Base-by-base conservation (phyloP, 2,888 invertebrate species). In the Apodemia duryi region DNA sequence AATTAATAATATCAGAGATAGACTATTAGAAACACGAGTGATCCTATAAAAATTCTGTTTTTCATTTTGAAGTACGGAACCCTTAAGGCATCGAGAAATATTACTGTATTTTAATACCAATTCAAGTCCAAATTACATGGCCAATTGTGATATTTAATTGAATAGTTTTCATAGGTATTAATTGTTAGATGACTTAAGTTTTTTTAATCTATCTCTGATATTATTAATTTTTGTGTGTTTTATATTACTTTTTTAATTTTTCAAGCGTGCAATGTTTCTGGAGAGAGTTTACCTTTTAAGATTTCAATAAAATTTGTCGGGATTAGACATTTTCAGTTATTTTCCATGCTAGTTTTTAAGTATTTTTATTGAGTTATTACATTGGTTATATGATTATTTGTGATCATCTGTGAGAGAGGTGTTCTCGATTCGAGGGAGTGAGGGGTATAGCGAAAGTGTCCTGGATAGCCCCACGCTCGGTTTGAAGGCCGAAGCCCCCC, bases 351-450 rank as follows among this genome's bases (percentile, higher is more conserved):
- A 85, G 84, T 85, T 84, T 21, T 76, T 83, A 81, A 80, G 78
- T 77, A 76, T 81, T 88, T 87, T 81, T 84, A 81, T 90, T 89
- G 75, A 84, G 83, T 90, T 88, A 76, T 86, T 85, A 77, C 82
- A 82, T 91, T 88, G 81, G 32, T 87, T 88, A 82, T 85, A 80
- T 86, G 82, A 86, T 88, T 85, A 87, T 88, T 89, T 91, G 85
- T 89, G 84, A 88, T 87, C 85, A 89, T 88, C 84, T 90, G 91
- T 91, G 91, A 91, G 91, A 90, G 91, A 91, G 91, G 91, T 91
- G 91, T 91, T 90, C 91, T 91, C 91, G 91, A 90, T 91, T 86
- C 87, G 88, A 89, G 91, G 88, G 91, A 91, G 91, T 89, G 90
- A 88, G 91, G 91, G 91, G 91, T 90, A 89, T 87, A 88, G 90